phyloP scores from a whole-genome alignment of 1,140 invertebrate species.

The Hycleus cichorii region DNA sequence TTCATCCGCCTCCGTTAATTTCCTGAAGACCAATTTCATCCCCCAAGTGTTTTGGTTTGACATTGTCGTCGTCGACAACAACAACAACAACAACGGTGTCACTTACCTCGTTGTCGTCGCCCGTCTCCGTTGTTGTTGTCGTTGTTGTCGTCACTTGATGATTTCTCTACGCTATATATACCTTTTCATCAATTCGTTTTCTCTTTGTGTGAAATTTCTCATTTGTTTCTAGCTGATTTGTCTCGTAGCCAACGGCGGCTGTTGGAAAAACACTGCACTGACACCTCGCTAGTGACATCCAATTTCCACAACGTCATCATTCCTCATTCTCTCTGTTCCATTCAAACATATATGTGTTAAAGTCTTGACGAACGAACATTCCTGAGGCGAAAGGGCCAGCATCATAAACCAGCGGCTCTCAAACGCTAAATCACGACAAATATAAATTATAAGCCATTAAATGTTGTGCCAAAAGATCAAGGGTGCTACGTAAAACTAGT shows the following conservation, averaged over 20 bases:
- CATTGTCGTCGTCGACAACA: too few species aligned
- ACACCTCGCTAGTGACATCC: slow-evolving; percentile 44
- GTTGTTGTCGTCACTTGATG: too few species aligned
- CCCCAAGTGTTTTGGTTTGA: too few species aligned
- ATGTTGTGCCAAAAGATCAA: neutral
- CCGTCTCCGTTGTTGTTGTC: too few species aligned
- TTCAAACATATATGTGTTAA: neutral
- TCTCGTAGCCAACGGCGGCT: slow-evolving; percentile 35
- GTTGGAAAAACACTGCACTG: slow-evolving; percentile 40
- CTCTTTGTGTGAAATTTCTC: slow-evolving; percentile 30
- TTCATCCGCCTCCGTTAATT: too few species aligned
- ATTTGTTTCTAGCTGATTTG: slow-evolving; percentile 44
- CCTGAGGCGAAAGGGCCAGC: slow-evolving; percentile 9
- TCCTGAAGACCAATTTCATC: too few species aligned
- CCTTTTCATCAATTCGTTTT: slow-evolving; percentile 35
- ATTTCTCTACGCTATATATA: slow-evolving; percentile 1
- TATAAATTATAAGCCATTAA: neutral
- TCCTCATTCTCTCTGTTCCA: slow-evolving; percentile 18
- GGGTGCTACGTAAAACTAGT: too few species aligned
- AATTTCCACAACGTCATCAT: slow-evolving; percentile 43
- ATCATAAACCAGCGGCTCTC: neutral
- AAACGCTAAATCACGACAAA: neutral
- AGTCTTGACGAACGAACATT: slow-evolving; percentile 30
- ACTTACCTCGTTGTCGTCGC: too few species aligned
- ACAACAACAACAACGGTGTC: too few species aligned